Evolutionary conservation across 1,140 invertebrate species (phyloP).

Genomic region (Orussus abietinus): DNA sequence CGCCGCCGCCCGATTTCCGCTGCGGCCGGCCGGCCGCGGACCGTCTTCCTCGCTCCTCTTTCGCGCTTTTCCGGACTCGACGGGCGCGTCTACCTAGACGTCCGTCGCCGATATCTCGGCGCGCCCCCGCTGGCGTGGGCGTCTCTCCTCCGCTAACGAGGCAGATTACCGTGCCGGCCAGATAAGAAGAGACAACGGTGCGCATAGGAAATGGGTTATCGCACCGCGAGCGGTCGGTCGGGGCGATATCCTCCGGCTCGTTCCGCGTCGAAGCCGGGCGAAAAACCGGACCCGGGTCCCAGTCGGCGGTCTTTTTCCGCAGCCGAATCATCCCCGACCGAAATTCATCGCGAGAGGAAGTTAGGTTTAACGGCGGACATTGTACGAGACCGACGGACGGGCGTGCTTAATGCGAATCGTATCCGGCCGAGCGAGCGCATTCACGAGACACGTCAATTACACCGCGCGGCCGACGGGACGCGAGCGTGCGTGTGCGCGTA

Average conservation of each 20-base stretch:
- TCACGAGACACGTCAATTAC: conserved; percentile 44
- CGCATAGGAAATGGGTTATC: conserved; percentile 40
- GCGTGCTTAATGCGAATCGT: conserved; percentile 43
- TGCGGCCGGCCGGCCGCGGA: background rate
- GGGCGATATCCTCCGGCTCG: conserved; percentile 1
- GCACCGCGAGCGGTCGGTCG: too few species aligned
- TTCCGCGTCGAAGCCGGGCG: conserved; percentile 6
- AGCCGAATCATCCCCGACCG: too few species aligned
- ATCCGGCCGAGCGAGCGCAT: conserved; percentile 39
- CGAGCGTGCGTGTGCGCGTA: conserved; percentile 11
- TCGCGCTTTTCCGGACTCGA: background rate
- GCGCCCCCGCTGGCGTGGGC: conserved; percentile 18
- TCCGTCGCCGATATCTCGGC: conserved; percentile 1
- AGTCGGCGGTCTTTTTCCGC: too few species aligned
- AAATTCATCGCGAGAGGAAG: conserved; percentile 21
- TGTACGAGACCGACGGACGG: conserved; percentile 29
- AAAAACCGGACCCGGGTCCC: too few species aligned
- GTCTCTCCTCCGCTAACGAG: conserved; percentile 34
- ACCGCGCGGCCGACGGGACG: conserved; percentile 34
- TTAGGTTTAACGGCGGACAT: conserved; percentile 18
- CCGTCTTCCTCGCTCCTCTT: background rate
- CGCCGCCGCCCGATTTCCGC: conserved; percentile 17
- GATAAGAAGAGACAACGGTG: conserved; percentile 29
- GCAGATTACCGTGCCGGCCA: conserved; percentile 28
- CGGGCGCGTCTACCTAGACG: too few species aligned